Conservation (phyloP, 2,888 invertebrate species). For the Resseliella maxima region DNA sequence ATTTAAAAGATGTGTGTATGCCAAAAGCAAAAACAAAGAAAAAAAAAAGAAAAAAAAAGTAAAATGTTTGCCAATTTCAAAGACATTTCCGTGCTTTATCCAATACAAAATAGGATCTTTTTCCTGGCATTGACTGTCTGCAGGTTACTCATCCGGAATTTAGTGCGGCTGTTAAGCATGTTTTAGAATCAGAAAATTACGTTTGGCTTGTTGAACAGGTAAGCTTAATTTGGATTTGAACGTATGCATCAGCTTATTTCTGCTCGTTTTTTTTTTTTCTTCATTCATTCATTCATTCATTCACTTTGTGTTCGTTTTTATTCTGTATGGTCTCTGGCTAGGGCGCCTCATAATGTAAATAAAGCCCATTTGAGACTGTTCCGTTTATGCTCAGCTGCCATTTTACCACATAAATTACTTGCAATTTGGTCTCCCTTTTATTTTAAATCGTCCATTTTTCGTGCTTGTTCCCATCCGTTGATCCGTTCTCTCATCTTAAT, state of each 20-base stretch:
- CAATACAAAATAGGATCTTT: constrained; percentile 74
- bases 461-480: background rate
- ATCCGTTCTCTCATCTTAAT: constrained; percentile 15
- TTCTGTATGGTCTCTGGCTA: too few species aligned
- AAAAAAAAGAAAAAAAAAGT: background rate
- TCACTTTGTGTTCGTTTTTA: too few species aligned
- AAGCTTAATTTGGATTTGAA: constrained; percentile 60
- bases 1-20: background rate
- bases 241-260: background rate
- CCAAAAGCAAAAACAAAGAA: background rate
- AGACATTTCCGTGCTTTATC: background rate
- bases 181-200: constrained; percentile 75
- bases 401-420: constrained; percentile 38
- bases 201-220: constrained; percentile 79
- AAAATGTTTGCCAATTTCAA: constrained; percentile 1
- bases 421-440: background rate
- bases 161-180: constrained; percentile 79
- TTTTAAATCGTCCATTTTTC: constrained; percentile 13
- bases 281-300: too few species aligned
- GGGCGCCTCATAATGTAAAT: background rate
- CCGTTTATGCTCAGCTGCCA: background rate
- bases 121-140: constrained; percentile 91
- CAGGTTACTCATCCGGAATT: constrained; percentile 89
- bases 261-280: background rate
- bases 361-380: background rate